Conservation (phyloP, 2,113 vertebrate genomes). For the Gadus chalcogrammus region DNA sequence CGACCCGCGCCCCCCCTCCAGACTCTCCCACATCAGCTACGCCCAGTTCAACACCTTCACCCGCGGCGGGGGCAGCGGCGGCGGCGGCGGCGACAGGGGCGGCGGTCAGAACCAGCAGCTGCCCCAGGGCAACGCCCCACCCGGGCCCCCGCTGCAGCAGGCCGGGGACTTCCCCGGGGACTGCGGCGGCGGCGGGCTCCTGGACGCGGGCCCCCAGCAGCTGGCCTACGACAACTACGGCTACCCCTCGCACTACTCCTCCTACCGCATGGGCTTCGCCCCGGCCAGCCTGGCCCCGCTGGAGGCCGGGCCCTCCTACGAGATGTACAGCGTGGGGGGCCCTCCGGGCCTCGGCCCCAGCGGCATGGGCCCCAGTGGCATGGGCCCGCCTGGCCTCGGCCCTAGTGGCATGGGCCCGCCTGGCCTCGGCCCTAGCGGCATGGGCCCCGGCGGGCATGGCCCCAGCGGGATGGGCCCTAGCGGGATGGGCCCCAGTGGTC, state of each 20-base stretch:
- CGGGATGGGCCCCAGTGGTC: background rate
- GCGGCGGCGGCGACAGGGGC: constrained; percentile 39
- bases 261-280: constrained; percentile 85
- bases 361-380: constrained; percentile 13
- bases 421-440: constrained; percentile 31
- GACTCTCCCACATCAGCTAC: constrained; percentile 91
- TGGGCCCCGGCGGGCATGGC: background rate
- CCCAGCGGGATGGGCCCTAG: background rate
- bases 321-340: constrained; percentile 72
- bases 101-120: constrained; percentile 66
- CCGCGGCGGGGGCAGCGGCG: constrained; percentile 39
- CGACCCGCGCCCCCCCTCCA: constrained; percentile 85
- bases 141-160: constrained; percentile 14
- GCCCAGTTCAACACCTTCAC: constrained; percentile 91
- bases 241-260: constrained; percentile 77
- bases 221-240: constrained; percentile 89
- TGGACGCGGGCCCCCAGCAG: constrained; percentile 79
- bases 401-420: constrained; percentile 15
- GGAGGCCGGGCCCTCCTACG: constrained; percentile 73
- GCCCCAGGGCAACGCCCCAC: constrained; percentile 57
- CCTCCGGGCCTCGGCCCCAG: constrained; percentile 28
- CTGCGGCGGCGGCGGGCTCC: constrained; percentile 50
- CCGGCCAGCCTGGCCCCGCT: constrained; percentile 74
- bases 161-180: constrained; percentile 71
- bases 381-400: too few relatives aligned